Conservation (phyloP, 2,113 vertebrate genomes). For the Carollia perspicillata region DNA sequence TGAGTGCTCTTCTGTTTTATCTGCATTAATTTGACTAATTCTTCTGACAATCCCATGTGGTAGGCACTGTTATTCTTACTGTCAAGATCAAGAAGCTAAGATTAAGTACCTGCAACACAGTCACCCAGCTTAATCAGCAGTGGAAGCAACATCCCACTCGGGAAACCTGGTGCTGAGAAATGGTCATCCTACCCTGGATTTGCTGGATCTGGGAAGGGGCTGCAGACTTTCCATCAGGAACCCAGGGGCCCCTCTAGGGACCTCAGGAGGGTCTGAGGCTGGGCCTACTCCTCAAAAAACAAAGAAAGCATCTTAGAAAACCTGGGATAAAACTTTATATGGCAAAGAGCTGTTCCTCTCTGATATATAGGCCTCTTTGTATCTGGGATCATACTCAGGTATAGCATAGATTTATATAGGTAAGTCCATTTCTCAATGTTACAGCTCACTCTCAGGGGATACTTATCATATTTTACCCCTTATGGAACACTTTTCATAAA, state of each 20-base stretch:
- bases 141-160: fast-evolving
- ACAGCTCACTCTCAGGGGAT: not conserved
- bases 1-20: not conserved
- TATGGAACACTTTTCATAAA: not conserved
- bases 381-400: not conserved
- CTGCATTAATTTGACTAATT: not conserved
- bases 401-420: not conserved
- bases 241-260: fast-evolving
- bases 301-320: not conserved
- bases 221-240: not conserved
- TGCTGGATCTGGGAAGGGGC: not conserved
- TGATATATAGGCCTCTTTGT: not conserved
- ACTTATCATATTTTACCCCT: not conserved
- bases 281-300: not conserved
- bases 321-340: not conserved
- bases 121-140: not conserved
- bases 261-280: not conserved
- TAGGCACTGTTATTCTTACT: not conserved
- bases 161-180: not conserved
- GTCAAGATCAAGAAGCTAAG: not conserved
- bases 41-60: not conserved
- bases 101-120: not conserved
- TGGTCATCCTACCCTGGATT: too few relatives aligned
- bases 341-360: not conserved
- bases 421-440: not conserved